A percentile compares a stretch with the other conserved stretches of the same genome.
These are phyloP conservation scores for Portunus trituberculatus DNA, from an alignment of 1,140 invertebrate genomes.

Conservation along the genomic window DNA sequence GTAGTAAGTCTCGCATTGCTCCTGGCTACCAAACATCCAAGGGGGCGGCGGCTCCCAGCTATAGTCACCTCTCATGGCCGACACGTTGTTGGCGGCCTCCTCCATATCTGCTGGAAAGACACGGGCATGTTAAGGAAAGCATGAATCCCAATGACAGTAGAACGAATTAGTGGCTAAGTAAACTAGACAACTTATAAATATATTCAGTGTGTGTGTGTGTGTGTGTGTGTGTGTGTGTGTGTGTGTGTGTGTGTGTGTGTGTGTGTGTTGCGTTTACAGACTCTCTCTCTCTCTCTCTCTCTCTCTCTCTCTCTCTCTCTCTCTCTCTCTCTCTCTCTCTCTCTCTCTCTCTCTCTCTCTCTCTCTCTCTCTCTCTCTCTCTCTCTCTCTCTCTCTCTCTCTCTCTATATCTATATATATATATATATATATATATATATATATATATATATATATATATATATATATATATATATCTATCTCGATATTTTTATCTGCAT, in stretches of 20 bases:
- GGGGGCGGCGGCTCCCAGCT: not conserved
- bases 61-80: not conserved
- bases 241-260: slow-evolving; percentile 32
- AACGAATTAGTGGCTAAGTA: too few relatives aligned
- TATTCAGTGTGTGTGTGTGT: not conserved
- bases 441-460: too few relatives aligned
- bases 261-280: slow-evolving; percentile 4
- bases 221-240: slow-evolving; percentile 32
- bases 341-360: not conserved
- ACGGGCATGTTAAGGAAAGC: too few relatives aligned
- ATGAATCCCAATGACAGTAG: not conserved
- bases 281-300: not conserved
- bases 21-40: slow-evolving; percentile 40
- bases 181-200: not conserved
- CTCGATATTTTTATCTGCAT: too few relatives aligned
- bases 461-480: too few relatives aligned
- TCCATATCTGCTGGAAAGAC: too few relatives aligned
- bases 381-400: too few relatives aligned
- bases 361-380: too few relatives aligned
- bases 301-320: not conserved
- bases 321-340: not conserved
- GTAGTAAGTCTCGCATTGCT: slow-evolving; percentile 45
- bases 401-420: too few relatives aligned
- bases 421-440: too few relatives aligned
- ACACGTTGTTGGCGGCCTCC: too few relatives aligned